Evolutionary conservation across 2,888 invertebrate genomes (phyloP), one percentile per base, ranked within the genome.

Genomic region (Micoletzkya japonica): DNA sequence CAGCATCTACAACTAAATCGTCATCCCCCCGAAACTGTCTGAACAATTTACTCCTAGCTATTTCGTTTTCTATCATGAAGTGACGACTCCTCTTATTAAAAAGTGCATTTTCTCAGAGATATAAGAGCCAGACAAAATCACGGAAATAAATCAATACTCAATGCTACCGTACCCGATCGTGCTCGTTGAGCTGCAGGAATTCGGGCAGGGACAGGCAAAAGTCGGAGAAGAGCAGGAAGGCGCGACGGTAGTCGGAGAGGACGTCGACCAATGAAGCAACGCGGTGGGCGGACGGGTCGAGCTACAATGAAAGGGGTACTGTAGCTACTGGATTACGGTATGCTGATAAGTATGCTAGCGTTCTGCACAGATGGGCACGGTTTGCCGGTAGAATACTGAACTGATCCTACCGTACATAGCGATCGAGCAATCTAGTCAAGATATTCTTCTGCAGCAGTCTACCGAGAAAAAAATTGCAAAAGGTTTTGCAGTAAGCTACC

Each of bases 201-300:
- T 74, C 73, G 2, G 74, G 73, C n/a, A 52, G 50, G 24, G 36
- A 26, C 20, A 30, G 50, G 24, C 36, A 24, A 17, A 64, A 26
- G 52, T 64, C 64, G 24, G 24, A 50, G 64, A 52, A 64, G 24
- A 64, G 52, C 2, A 52, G 36, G 64, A 64, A 64, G 4, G 64
- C 52, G 36, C 64, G 50, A 52, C 64, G 32, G 39, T 61, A 82
- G 68, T 82, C 82, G 20, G 70, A 56, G 4, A 77, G 71, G 1
- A 79, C 75, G 39, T 82, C 82, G 10, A 50, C 58, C 30, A 82
- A 34, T 10, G 73, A 74, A 17, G 82, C 81, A 17, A 76, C 34
- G n/a, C 76, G 66, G 14, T 64, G 58, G 0, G 76, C 82, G 0
- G 77, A 73, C 17, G 73, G 58, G 20, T 58, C 67, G 20, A 76